Conservation (phyloP, 2,888 invertebrate genomes). For the Kryphioiulus occultus region DNA sequence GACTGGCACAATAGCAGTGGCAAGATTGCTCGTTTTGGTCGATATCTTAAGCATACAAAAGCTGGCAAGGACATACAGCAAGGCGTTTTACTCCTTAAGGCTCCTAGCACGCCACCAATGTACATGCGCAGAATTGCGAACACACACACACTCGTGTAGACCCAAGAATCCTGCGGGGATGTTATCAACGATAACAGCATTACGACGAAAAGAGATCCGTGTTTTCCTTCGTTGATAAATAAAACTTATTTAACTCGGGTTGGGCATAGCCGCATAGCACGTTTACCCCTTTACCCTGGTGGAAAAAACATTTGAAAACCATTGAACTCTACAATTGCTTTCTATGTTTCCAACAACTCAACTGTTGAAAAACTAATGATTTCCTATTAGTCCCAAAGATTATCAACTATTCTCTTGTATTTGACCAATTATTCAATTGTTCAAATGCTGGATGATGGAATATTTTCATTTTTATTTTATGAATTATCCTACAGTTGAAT, state of each 20-base stretch:
- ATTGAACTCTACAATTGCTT: neutral
- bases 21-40: conserved; percentile 14
- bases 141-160: no score
- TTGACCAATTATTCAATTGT: neutral
- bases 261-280: no score
- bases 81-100: neutral
- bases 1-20: conserved; percentile 2
- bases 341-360: neutral
- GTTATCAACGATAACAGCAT: no score
- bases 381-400: neutral
- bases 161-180: no score
- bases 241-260: no score
- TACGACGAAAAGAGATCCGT: no score
- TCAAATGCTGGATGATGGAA: neutral
- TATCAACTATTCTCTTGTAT: neutral
- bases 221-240: no score
- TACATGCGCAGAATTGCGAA: no score
- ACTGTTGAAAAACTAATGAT: neutral
- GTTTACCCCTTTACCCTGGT: no score
- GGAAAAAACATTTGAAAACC: neutral
- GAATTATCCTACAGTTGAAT: no score
- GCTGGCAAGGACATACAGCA: neutral
- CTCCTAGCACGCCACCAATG: no score
- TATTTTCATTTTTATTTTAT: no score
- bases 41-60: conserved; percentile 21